Evolutionary conservation across 2,113 vertebrate genomes (phyloP).

Genomic region (Otolemur garnettii): DNA sequence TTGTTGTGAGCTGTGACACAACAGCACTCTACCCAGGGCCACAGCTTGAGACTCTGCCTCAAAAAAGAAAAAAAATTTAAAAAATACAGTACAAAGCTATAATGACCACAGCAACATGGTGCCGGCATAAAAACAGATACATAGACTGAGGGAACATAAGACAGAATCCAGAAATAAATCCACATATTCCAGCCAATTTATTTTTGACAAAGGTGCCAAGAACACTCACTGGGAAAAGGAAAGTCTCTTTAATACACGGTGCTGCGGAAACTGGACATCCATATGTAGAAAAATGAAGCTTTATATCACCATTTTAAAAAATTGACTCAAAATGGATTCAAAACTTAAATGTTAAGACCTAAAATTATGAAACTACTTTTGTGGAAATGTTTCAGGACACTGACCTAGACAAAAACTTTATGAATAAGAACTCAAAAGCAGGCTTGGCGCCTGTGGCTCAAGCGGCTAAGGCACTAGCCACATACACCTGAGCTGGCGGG

Average conservation of each 20-base stretch:
- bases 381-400: background rate
- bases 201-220: background rate
- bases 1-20: too few relatives aligned
- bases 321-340: background rate
- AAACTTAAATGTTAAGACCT: background rate
- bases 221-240: background rate
- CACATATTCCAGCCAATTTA: background rate
- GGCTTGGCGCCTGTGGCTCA: background rate
- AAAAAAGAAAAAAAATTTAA: too few relatives aligned
- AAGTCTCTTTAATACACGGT: background rate
- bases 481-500: too few relatives aligned
- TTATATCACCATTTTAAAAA: background rate
- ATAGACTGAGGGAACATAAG: background rate
- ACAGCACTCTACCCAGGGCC: too few relatives aligned
- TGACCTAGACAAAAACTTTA: background rate
- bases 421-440: background rate
- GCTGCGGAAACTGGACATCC: background rate
- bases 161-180: background rate
- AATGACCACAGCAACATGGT: background rate
- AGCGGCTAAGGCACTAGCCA: too few relatives aligned
- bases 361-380: background rate
- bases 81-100: background rate
- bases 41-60: too few relatives aligned
- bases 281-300: background rate
- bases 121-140: background rate